Base-by-base conservation (phyloP, 2,113 vertebrate species). In the Apistogramma diplotaenia region DNA sequence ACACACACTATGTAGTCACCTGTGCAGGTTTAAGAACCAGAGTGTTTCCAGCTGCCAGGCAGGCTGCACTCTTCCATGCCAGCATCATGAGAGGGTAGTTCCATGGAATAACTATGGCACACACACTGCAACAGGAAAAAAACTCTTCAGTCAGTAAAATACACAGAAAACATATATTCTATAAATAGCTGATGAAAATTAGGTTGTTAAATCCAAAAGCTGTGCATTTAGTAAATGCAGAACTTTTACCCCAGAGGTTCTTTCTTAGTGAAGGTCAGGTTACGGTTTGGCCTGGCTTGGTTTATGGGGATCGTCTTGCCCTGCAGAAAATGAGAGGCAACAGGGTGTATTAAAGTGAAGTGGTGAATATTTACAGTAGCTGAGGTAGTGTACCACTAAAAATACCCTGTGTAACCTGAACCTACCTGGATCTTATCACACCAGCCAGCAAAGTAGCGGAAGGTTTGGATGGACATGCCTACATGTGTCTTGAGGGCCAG, bases 61-160 rank as follows among this genome's bases (percentile, higher is more conserved):
- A 97, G 51, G 96, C 96, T 0, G 96, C 96, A 0, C 96, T 94
- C 85, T 97, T 97, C 97, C 97, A 97, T 4, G 96, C 96, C 74
- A 97, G 75, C 97, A 97, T 97, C 97, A 97, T 97, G 5, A 97
- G 92, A 0, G 97, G 97, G 72, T 97, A 97, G 91, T 97, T 97
- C 97, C 97, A 97, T 0, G 97, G 96, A 80, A 97, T 97, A 53
- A 97, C 23, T 1, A 97, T 97, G 33, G 94, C 97, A 81, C 97
- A 97, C 62, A 97, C 96, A 13, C 97, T 97, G 84, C 6, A 11
- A 59, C 19, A 35, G 5, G 23, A 23, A 72, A 1, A 0, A 55
- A 21, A 21, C 21, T 31, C 35, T 25, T 3, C 6, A 4, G 6
- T 54, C 21, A 46, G 33, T 37, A 10, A 58, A 43, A 37, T 21